Conservation (phyloP, 2,888 invertebrate genomes). For the Alloplasta piceator region DNA sequence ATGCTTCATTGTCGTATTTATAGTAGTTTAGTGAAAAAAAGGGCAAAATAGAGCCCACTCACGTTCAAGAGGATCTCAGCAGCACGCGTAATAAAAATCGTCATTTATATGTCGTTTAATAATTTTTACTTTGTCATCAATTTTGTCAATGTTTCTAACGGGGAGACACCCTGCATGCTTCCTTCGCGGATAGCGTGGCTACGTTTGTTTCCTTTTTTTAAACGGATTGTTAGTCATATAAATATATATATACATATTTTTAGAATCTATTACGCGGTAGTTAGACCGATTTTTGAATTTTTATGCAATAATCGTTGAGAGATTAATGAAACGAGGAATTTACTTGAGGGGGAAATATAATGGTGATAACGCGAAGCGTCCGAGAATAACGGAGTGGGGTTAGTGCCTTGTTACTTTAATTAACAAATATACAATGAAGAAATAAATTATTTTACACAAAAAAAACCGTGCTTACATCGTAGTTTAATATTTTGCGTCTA, state of each 20-base stretch:
- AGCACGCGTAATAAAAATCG: slow-evolving; percentile 38
- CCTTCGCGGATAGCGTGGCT: slow-evolving; percentile 35
- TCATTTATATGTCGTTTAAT: slow-evolving; percentile 28
- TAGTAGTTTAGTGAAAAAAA: slow-evolving; percentile 41
- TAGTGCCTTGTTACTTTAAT: slow-evolving; percentile 81
- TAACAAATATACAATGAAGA: slow-evolving; percentile 67
- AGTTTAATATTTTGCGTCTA: slow-evolving; percentile 4
- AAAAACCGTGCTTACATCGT: slow-evolving; percentile 11
- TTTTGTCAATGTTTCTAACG: slow-evolving; percentile 28
- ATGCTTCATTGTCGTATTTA: slow-evolving; percentile 40
- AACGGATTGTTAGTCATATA: slow-evolving; percentile 42
- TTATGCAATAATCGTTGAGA: slow-evolving; percentile 44
- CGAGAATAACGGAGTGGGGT: slow-evolving; percentile 68
- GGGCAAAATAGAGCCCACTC: not conserved
- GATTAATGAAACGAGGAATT: slow-evolving; percentile 46
- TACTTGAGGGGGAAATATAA: slow-evolving; percentile 56
- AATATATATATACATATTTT: slow-evolving; percentile 20
- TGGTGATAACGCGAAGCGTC: slow-evolving; percentile 51
- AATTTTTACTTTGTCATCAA: slow-evolving; percentile 13
- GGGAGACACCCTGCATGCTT: slow-evolving; percentile 50
- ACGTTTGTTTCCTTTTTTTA: slow-evolving; percentile 26
- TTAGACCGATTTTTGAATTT: slow-evolving; percentile 44
- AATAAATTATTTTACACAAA: slow-evolving; percentile 81
- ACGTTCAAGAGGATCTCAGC: slow-evolving; percentile 44
- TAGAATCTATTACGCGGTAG: slow-evolving; percentile 41